phyloP scores from a whole-genome alignment of 2,797 vertebrate species.

The Clarias fuscus region DNA sequence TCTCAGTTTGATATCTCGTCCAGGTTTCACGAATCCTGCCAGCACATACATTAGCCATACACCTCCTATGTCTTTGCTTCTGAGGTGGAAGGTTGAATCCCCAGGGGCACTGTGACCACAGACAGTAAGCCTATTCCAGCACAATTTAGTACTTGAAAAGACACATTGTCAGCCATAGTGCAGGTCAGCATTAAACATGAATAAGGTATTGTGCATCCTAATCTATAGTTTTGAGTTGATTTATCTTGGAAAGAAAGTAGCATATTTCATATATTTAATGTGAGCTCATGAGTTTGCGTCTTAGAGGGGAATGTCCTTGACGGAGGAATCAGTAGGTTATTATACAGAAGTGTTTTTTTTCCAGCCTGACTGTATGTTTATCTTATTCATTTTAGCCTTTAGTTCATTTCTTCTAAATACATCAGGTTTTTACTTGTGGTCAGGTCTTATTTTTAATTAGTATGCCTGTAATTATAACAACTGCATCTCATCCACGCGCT shows the following conservation, averaged over 20 bases:
- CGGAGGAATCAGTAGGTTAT: slow-evolving; percentile 9
- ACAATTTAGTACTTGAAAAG: not conserved
- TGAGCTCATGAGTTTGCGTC: not conserved
- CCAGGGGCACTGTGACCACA: not conserved
- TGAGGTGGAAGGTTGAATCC: not conserved
- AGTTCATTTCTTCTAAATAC: not conserved
- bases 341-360: not conserved
- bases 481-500: not conserved
- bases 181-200: not conserved
- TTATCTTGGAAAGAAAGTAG: not conserved
- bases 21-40: not conserved
- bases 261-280: not conserved
- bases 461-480: too few species aligned
- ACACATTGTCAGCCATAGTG: not conserved
- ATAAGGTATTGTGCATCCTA: not conserved
- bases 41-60: not conserved
- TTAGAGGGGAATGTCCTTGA: slow-evolving; percentile 4
- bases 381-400: not conserved
- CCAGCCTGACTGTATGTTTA: not conserved
- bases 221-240: not conserved
- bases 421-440: not conserved
- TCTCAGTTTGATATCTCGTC: not conserved
- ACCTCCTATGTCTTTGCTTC: not conserved
- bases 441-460: too few species aligned
- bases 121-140: not conserved